Percentiles rank a stretch among this genome's conserved stretches.
phyloP scores from a whole-genome alignment of 2,797 vertebrate genomes.

The Gouania willdenowi region DNA sequence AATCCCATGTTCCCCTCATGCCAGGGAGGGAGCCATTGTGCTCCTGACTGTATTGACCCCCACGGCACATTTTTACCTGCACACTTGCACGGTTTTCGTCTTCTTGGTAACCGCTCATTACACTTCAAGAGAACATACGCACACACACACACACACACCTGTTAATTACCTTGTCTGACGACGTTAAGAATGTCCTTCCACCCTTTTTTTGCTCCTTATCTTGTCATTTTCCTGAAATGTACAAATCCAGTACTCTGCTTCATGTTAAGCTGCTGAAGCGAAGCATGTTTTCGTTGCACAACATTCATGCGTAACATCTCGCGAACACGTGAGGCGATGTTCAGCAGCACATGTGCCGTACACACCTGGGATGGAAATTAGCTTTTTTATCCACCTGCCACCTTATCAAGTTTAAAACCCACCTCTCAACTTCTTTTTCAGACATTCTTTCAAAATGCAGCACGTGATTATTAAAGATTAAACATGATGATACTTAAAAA shows the following conservation, averaged over 20 bases:
- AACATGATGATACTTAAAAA: no score
- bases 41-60: conserved; percentile 28
- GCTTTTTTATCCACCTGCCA: no score
- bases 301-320: conserved; percentile 9
- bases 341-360: conserved; percentile 1
- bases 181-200: conserved; percentile 10
- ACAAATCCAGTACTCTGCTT: background rate
- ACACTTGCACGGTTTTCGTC: conserved; percentile 16
- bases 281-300: background rate
- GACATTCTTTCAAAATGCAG: no score
- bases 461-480: no score
- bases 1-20: conserved; percentile 15
- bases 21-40: conserved; percentile 8
- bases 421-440: no score
- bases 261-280: conserved; percentile 5
- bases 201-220: conserved; percentile 35
- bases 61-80: conserved; percentile 33
- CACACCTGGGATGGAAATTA: conserved; percentile 16
- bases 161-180: conserved; percentile 20
- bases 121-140: conserved; percentile 16
- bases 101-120: conserved; percentile 18
- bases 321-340: conserved; percentile 2
- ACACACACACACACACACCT: conserved; percentile 15
- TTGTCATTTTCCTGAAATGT: conserved; percentile 34
- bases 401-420: no score